These are phyloP conservation scores for Leucoraja ocellata DNA, from an alignment of 2,797 vertebrate genomes.

Conservation along the genomic window DNA sequence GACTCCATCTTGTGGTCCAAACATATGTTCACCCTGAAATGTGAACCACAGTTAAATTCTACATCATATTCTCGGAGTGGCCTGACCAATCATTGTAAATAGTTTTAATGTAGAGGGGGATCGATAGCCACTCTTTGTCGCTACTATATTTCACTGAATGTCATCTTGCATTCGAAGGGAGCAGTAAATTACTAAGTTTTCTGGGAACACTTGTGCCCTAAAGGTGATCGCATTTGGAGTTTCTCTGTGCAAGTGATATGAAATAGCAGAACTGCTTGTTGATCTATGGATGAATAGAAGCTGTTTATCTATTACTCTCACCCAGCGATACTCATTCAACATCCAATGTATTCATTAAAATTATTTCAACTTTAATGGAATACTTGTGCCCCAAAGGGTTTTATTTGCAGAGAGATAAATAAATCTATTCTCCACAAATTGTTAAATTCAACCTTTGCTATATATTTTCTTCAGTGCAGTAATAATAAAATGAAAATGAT, in stretches of 20 bases:
- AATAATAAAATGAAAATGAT: constrained; percentile 16
- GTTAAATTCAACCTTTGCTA: constrained; percentile 20
- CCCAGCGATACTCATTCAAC: neutral
- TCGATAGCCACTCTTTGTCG: neutral
- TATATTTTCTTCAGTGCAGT: neutral
- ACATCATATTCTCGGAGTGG: neutral
- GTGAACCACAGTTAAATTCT: neutral
- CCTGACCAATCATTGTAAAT: neutral
- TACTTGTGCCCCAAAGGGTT: neutral
- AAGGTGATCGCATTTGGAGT: neutral
- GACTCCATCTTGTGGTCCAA: constrained; percentile 24
- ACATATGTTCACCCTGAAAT: neutral
- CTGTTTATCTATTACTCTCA: neutral
- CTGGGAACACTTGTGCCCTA: neutral
- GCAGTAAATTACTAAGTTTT: constrained; percentile 19
- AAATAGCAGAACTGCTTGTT: neutral
- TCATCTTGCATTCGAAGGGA: neutral
- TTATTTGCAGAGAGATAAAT: constrained; percentile 3
- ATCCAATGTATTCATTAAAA: constrained; percentile 12
- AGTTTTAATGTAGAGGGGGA: neutral
- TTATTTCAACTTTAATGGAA: constrained; percentile 17
- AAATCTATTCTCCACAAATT: constrained; percentile 10
- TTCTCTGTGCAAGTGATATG: neutral
- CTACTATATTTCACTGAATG: constrained; percentile 13
- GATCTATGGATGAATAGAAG: constrained; percentile 4